phyloP scores from a whole-genome alignment of 2,113 vertebrate species.

The Ptilonorhynchus violaceus region DNA sequence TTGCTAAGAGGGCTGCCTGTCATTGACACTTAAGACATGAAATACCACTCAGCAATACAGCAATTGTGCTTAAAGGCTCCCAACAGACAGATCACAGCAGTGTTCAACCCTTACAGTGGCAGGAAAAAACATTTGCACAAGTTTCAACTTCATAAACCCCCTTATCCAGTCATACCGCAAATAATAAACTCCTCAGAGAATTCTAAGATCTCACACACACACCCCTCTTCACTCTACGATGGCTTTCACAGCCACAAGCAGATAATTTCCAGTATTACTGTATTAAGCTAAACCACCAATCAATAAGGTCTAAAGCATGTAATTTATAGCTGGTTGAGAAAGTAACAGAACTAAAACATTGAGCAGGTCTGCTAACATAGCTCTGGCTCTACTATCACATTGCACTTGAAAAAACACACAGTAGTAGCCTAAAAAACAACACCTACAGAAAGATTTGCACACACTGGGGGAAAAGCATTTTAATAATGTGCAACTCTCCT shows the following conservation, averaged over 20 bases:
- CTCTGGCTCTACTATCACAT: not conserved
- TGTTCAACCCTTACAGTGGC: not conserved
- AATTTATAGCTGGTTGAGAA: not conserved
- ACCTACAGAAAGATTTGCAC: not conserved
- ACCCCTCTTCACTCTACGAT: not conserved
- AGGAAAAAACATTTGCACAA: not conserved
- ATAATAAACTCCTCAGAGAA: not conserved
- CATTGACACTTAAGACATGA: not conserved
- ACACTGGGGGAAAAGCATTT: not conserved
- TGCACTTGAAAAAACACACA: not conserved
- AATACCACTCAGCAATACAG: not conserved
- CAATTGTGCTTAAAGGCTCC: not conserved
- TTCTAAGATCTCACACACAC: not conserved
- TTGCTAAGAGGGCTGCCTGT: not conserved
- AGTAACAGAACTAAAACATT: not conserved
- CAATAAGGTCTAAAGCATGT: not conserved
- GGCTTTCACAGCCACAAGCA: not conserved
- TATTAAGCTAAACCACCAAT: not conserved
- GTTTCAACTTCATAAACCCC: not conserved
- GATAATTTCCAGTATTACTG: constrained; percentile 9
- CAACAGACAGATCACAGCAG: not conserved
- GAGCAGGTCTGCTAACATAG: not conserved
- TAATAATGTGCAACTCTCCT: fast-evolving
- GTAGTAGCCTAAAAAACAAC: not conserved
- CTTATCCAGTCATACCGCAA: not conserved